phyloP scores from a whole-genome alignment of 2,113 vertebrate species.

The Dipodomys stephensi region DNA sequence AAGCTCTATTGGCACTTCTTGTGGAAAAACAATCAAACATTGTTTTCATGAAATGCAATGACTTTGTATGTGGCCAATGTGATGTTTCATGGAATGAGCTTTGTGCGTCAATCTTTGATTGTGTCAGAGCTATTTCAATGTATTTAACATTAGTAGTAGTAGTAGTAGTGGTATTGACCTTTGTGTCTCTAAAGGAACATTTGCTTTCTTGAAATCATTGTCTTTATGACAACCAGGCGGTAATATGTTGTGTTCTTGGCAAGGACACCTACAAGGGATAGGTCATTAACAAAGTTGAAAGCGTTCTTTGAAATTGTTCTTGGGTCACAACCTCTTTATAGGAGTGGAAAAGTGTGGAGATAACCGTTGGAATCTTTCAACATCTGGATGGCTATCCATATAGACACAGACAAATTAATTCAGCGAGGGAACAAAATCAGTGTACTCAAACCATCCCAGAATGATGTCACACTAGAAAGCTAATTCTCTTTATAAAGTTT shows the following conservation, averaged over 20 bases:
- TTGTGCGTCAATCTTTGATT: accelerated
- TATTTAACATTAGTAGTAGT: background rate
- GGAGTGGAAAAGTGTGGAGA: background rate
- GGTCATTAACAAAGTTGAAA: background rate
- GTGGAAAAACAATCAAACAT: background rate
- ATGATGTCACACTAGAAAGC: conserved; percentile 86
- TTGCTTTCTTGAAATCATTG: background rate
- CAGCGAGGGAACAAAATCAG: conserved; percentile 70
- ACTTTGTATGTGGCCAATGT: no score
- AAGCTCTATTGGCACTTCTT: background rate
- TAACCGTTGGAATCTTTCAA: conserved; percentile 76
- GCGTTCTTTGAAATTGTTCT: background rate
- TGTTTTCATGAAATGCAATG: background rate
- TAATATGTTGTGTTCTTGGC: background rate
- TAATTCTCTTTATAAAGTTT: conserved; percentile 84
- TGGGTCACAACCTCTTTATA: background rate
- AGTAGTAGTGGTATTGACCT: no score
- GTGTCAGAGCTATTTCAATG: background rate
- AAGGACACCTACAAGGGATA: background rate
- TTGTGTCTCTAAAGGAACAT: background rate
- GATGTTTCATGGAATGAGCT: accelerated
- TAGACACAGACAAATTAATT: conserved; percentile 80
- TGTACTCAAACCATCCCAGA: conserved; percentile 86
- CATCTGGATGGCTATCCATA: conserved; percentile 84
- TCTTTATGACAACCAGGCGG: background rate